Percentiles rank a stretch among this genome's conserved stretches.
phyloP scores from a whole-genome alignment of 2,113 vertebrate species.

The Lophura nycthemera region DNA sequence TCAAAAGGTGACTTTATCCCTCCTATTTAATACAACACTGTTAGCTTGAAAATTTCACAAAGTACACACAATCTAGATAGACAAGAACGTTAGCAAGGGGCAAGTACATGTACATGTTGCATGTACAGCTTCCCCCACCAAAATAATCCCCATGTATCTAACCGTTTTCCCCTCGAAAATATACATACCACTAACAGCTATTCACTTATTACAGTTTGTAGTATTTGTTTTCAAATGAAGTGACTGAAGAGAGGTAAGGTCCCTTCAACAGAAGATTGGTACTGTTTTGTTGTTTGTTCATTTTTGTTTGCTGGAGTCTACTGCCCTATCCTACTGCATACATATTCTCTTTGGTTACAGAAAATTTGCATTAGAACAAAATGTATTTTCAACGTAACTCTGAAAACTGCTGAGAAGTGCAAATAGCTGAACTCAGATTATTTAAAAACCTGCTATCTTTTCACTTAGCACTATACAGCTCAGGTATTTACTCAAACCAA shows the following conservation, averaged over 20 bases:
- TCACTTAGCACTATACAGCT: neutral
- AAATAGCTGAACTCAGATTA: neutral
- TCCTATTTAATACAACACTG: neutral
- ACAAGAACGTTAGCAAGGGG: neutral
- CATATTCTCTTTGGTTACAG: neutral
- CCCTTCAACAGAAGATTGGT: neutral
- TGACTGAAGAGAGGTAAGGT: neutral
- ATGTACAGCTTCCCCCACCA: accelerated
- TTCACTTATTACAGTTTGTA: neutral
- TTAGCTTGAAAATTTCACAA: neutral
- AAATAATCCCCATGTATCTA: neutral
- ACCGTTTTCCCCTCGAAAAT: neutral
- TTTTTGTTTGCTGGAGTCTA: neutral
- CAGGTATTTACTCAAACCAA: neutral
- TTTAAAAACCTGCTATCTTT: neutral
- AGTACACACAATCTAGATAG: neutral
- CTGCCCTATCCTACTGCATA: neutral
- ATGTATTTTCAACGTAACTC: neutral
- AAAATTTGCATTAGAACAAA: neutral
- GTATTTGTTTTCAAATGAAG: neutral
- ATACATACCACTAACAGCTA: neutral
- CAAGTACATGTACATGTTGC: accelerated
- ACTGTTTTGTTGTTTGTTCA: neutral
- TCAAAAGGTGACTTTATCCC: neutral
- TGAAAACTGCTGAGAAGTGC: neutral